Evolutionary conservation across 1,140 invertebrate genomes (phyloP), one percentile per base, ranked within the genome.

Genomic region (Drosophila nikananu): DNA sequence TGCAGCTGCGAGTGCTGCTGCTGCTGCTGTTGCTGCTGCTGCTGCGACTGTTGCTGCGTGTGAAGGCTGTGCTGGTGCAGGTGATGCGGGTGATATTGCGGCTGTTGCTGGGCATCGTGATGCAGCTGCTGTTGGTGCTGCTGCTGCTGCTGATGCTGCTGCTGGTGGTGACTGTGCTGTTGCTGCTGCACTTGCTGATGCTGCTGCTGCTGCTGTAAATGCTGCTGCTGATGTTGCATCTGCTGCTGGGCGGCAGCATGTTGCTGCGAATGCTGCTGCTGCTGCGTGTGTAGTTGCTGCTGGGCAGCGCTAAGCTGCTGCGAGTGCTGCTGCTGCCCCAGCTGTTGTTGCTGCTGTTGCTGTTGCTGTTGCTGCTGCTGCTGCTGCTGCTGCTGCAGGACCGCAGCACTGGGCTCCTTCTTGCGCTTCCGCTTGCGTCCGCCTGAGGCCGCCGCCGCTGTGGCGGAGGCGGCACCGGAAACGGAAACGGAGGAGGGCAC

Each of bases 351-450:
- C 41, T 2, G 66, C 13, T 57, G 72, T n/a, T 60, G 67, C 10
- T 49, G 59, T 1, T 35, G 32, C 4, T 78, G 79, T 0, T 66
- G 77, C 10, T 64, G 70, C 7, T 80, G 77, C 23, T 42, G 59
- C 39, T 42, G 48, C 41, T 2, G 67, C 15, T 73, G 80, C 1
- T 52, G 68, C 17, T 57, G 72, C 30, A 51, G 67, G 12, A 39
- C 44, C 37, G 44, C 49, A 0, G 61, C 55, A 21, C 27, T 19
- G 0, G 73, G 25, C 9, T 92, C 91, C 62, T 89, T 92, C 52
- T 92, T 92, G 54, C 87, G 86, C 35, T 92, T 91, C 1, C 89
- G 81, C 63, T 92, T 92, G 6, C 92, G 76, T 19, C 77, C 80
- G 10, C 58, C 52, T 57, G 12, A 13, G 54, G 19, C 19, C 17